Percentiles rank a stretch among this genome's conserved stretches.
Conservation (phyloP, 1,140 invertebrate genomes). For the Cecropterus lyciades region DNA sequence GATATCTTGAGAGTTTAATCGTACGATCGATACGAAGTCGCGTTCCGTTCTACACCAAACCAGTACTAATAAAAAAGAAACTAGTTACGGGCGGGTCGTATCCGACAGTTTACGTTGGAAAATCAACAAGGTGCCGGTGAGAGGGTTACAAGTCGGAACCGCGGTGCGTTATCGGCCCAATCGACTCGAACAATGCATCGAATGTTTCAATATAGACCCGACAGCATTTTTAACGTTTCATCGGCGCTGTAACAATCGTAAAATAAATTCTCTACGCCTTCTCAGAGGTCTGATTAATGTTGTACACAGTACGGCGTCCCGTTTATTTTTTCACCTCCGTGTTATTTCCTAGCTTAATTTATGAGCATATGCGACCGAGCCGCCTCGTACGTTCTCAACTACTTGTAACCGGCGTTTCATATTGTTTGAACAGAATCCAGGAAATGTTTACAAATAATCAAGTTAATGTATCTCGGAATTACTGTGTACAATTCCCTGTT, state of each 20-base stretch:
- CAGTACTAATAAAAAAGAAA: constrained; percentile 82
- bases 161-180: constrained; percentile 75
- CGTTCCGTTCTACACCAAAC: constrained; percentile 75
- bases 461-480: background rate
- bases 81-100: constrained; percentile 63
- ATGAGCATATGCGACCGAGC: constrained; percentile 52
- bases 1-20: constrained; percentile 80
- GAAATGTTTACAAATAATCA: constrained; percentile 10
- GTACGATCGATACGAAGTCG: constrained; percentile 74
- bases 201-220: constrained; percentile 80
- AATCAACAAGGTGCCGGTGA: constrained; percentile 74
- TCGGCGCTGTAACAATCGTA: constrained; percentile 81
- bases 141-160: constrained; percentile 57
- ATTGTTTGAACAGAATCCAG: constrained; percentile 42
- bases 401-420: constrained; percentile 45
- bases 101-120: constrained; percentile 77
- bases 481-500: background rate
- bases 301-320: constrained; percentile 71
- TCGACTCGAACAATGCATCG: constrained; percentile 77
- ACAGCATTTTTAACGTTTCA: constrained; percentile 84
- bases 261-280: constrained; percentile 83
- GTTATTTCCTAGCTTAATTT: constrained; percentile 77
- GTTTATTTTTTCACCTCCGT: constrained; percentile 73
- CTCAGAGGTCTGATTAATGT: constrained; percentile 81
- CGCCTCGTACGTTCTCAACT: constrained; percentile 37